These are phyloP conservation scores for Lithophane leautieri DNA, from an alignment of 2,888 invertebrate species.

Conservation along the genomic window DNA sequence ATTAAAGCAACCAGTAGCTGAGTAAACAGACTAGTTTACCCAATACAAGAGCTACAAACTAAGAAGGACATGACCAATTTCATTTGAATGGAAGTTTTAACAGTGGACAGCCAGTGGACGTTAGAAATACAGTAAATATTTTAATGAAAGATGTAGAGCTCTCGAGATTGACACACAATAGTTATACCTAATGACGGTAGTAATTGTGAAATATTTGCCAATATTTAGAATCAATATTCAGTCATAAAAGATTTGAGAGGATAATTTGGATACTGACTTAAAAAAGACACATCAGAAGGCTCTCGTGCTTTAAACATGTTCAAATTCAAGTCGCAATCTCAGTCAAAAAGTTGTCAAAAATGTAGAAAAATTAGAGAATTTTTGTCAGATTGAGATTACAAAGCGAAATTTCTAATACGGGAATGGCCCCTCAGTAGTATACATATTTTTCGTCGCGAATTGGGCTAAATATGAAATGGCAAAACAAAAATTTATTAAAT, in stretches of 20 bases:
- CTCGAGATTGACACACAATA: constrained; percentile 53
- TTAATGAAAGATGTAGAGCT: constrained; percentile 48
- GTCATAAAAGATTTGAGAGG: background rate
- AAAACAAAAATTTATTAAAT: too few species aligned
- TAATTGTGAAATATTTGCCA: constrained; percentile 40
- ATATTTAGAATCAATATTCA: constrained; percentile 28
- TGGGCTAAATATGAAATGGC: too few species aligned
- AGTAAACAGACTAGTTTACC: constrained; percentile 40
- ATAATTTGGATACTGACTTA: background rate
- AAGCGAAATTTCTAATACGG: too few species aligned
- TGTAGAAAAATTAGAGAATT: too few species aligned
- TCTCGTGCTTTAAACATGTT: too few species aligned
- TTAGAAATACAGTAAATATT: constrained; percentile 54
- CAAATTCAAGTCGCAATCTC: too few species aligned
- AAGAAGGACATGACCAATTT: constrained; percentile 54
- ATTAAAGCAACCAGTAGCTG: constrained; percentile 29
- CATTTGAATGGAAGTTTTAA: constrained; percentile 54
- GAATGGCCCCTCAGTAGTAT: too few species aligned
- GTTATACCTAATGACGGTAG: constrained; percentile 32
- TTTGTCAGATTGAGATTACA: too few species aligned
- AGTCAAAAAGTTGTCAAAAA: too few species aligned
- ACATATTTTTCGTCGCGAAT: too few species aligned
- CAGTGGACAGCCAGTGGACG: constrained; percentile 36
- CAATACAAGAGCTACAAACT: constrained; percentile 40
- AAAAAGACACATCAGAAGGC: too few species aligned